Base-by-base conservation (phyloP, 2,888 invertebrate species). In the Aricia artaxerxes region DNA sequence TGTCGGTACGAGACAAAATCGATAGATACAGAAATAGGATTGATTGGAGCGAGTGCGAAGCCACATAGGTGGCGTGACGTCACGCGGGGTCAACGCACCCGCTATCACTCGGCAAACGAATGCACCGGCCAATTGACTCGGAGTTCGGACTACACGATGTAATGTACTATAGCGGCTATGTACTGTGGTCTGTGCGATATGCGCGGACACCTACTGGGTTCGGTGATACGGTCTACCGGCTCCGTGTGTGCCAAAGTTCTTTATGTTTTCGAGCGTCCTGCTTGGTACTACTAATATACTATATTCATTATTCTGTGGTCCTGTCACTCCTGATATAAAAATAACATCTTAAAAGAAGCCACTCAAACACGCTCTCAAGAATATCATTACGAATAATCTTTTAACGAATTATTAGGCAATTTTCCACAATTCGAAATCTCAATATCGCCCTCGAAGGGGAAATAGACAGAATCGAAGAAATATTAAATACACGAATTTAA, bases 41-140 rank as follows among this genome's bases (percentile, higher is more conserved):
- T 69, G 69, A 69, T 69, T 35, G 69, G 69, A 69, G 16, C 69
- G 35, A 69, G 35, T 69, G 64, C 35, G 69, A 69, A 69, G 69
- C 69, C 69, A 13, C 69, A 69, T 0, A 64, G 31, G 35, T 69
- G 35, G 4, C 31, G 69, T 69, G 81, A 81, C 83, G 82, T 82
- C 82, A 79, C 13, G 40, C 13, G 40, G 80, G 82, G 83, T 83
- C 82, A 79, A 79, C 80, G 82, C 75, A 79, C 83, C 78, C 80
- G 79, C 80, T 82, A 82, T 82, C 81, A 82, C 81, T 80, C 79
- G 80, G 79, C 81, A 81, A 82, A 81, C 81, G 16, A 82, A 78
- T 81, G 78, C 78, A 80, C 77, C 69, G 75, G 24, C 53, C 76
- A 76, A 76, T 76, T 76, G 53, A 76, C 53, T 73, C 44, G 9